Evolutionary conservation across 2,888 invertebrate species (phyloP), one percentile per base, ranked within the genome.

Genomic region (Galeruca laticollis): DNA sequence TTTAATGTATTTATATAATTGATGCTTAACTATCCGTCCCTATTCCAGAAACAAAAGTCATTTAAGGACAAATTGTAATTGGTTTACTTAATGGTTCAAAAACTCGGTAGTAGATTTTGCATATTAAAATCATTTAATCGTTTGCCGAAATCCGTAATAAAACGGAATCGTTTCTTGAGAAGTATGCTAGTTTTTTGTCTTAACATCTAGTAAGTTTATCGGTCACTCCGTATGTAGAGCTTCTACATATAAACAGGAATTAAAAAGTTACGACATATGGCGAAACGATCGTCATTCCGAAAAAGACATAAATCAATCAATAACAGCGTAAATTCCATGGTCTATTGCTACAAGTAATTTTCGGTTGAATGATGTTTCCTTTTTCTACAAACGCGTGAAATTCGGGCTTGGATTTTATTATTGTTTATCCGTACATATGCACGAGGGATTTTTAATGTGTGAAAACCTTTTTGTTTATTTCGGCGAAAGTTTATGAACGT

Each of bases 321-420:
- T 68, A 63, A 37, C 35, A 61, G 60, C 69, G 62, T 71, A 71
- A 73, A 71, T 54, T 52, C n/a, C 68, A 26, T 68, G 59, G 70
- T 70, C 62, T 68, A 70, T 73, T 72, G 68, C 66, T 69, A 69
- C 64, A 71, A 68, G 73, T 72, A 72, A 70, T 73, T 69, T 47
- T 68, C 47, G 66, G 68, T 68, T 72, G 75, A 75, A 67, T 73
- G 75, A 73, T 71, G 71, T 71, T 75, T 75, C 75, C 75, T 70
- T 72, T 69, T 65, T 68, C 64, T 56, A 69, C 64, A 72, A 73
- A 73, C 70, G 63, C 70, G 69, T 75, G 69, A 72, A 73, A 75
- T 72, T 65, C 68, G 73, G 35, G 13, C n/a, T 57, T 57, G 15
- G 56, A 33, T 71, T 70, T 68, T 66, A 66, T 71, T 71, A 60